These are phyloP conservation scores for Dipus sagitta DNA, from an alignment of 2,797 vertebrate genomes.

Conservation along the genomic window DNA sequence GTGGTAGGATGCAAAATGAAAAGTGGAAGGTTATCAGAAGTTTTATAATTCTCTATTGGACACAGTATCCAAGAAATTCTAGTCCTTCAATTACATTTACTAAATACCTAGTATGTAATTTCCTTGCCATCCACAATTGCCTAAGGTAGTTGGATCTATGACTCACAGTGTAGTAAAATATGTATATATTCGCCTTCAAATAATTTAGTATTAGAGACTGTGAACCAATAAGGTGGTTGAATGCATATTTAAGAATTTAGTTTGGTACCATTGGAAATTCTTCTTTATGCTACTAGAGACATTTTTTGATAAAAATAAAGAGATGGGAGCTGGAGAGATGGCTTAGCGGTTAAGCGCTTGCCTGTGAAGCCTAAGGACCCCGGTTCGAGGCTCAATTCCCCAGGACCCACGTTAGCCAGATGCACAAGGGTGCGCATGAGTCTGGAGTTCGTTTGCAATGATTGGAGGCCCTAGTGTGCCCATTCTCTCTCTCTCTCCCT, in stretches of 20 bases:
- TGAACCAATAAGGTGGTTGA: slow-evolving; percentile 2
- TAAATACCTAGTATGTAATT: neutral
- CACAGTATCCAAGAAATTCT: slow-evolving; percentile 4
- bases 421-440: no score
- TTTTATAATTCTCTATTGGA: neutral
- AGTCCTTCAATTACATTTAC: neutral
- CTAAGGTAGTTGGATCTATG: neutral
- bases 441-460: no score
- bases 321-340: neutral
- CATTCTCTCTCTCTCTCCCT: no score
- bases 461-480: no score
- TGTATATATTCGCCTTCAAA: slow-evolving; percentile 5
- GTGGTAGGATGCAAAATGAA: neutral
- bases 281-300: slow-evolving; percentile 37
- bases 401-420: no score
- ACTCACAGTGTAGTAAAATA: neutral
- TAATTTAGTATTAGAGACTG: slow-evolving; percentile 52
- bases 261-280: slow-evolving; percentile 19
- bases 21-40: slow-evolving; percentile 8
- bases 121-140: neutral
- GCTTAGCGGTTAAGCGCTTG: no score
- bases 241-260: slow-evolving; percentile 36
- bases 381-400: no score
- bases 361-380: no score
- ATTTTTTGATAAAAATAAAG: slow-evolving; percentile 46